Evolutionary conservation across 2,888 invertebrate species (phyloP).

Genomic region (Lepidochitona cinerea): DNA sequence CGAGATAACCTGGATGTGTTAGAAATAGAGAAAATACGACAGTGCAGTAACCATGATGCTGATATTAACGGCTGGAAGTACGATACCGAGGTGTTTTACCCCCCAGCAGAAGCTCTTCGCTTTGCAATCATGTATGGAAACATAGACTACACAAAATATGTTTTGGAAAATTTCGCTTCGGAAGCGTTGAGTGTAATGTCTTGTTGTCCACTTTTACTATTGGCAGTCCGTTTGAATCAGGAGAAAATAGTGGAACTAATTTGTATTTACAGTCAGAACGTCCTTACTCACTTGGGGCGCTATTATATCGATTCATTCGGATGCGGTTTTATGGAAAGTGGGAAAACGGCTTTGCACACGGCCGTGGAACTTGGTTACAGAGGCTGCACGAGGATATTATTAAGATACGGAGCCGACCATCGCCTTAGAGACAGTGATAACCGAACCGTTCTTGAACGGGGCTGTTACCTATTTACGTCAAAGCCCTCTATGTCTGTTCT

Average conservation of each 20-base stretch:
- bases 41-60: not conserved
- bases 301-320: constrained; percentile 3
- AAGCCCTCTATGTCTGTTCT: not conserved
- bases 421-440: not conserved
- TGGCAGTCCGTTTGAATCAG: not conserved
- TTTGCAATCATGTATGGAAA: constrained; percentile 10
- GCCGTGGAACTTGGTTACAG: constrained; percentile 3
- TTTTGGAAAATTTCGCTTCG: not conserved
- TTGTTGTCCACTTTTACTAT: not conserved
- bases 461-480: not conserved
- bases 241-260: not conserved
- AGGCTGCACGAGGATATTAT: not conserved
- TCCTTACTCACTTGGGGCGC: not conserved
- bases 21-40: not conserved
- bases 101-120: constrained; percentile 2
- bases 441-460: not conserved
- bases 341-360: constrained; percentile 5
- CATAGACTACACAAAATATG: not conserved
- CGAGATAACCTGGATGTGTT: not conserved
- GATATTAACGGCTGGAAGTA: not conserved
- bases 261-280: not conserved
- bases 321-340: constrained; percentile 3
- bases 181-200: not conserved
- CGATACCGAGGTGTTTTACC: not conserved
- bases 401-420: not conserved